phyloP scores from a whole-genome alignment of 2,888 invertebrate genomes.

The Calliphora vomitoria region DNA sequence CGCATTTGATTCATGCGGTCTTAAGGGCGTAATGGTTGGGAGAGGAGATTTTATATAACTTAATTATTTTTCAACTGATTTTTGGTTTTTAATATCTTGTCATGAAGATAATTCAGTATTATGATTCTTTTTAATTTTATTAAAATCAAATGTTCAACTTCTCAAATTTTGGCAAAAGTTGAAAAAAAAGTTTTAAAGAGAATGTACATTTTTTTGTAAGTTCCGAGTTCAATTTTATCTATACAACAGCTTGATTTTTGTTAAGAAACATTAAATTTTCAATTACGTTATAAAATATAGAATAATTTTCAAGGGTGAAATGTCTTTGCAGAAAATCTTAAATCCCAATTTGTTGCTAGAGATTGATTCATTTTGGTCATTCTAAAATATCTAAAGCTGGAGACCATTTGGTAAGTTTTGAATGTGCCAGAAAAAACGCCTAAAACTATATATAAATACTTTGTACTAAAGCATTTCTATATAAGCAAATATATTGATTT shows the following conservation, averaged over 20 bases:
- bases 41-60: too few species aligned
- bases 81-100: too few species aligned
- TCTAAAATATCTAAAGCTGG: constrained; percentile 84
- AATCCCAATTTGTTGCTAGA: constrained; percentile 85
- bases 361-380: constrained; percentile 84
- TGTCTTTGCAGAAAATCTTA: constrained; percentile 90
- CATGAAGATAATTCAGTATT: too few species aligned
- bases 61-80: too few species aligned
- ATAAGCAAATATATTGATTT: constrained; percentile 76
- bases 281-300: constrained; percentile 78
- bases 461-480: constrained; percentile 76
- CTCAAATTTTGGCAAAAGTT: too few species aligned
- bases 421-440: constrained; percentile 81
- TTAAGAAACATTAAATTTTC: constrained; percentile 67
- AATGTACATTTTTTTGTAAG: too few species aligned
- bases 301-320: constrained; percentile 87
- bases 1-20: too few species aligned
- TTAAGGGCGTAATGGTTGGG: too few species aligned
- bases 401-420: constrained; percentile 84
- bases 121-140: too few species aligned
- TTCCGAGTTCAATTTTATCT: constrained; percentile 29
- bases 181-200: too few species aligned
- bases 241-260: constrained; percentile 63
- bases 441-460: constrained; percentile 76
- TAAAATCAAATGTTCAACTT: too few species aligned